Evolutionary conservation across 2,888 invertebrate genomes (phyloP).

Genomic region (Abscondita cerata): DNA sequence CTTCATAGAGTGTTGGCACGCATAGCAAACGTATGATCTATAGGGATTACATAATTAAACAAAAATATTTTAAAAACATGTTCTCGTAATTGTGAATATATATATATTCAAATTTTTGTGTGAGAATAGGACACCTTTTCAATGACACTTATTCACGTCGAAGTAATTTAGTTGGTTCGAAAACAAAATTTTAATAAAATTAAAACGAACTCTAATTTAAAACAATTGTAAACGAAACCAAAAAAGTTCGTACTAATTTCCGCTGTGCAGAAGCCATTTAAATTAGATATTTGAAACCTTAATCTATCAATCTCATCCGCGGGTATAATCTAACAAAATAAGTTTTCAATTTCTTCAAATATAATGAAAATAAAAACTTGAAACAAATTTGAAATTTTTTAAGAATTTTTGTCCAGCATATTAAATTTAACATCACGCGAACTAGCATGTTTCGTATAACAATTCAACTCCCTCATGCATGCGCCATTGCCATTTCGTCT

Average conservation of each 20-base stretch:
- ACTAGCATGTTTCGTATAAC: slow-evolving; percentile 28
- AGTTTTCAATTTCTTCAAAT: not conserved
- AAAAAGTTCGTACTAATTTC: not conserved
- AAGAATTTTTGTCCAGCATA: slow-evolving; percentile 10
- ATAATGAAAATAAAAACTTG: no score
- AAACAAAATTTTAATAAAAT: no score
- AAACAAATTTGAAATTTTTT: no score
- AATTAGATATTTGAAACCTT: not conserved
- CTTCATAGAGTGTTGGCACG: slow-evolving; percentile 22
- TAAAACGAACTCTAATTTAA: not conserved
- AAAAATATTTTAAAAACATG: slow-evolving; percentile 1
- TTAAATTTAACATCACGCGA: slow-evolving; percentile 29
- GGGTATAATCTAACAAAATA: not conserved
- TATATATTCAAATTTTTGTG: no score
- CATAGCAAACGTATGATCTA: slow-evolving; percentile 7
- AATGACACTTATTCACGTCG: not conserved
- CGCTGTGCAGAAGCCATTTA: not conserved
- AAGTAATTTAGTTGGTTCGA: no score
- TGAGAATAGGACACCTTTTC: not conserved
- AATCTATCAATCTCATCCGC: not conserved
- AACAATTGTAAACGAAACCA: slow-evolving; percentile 4
- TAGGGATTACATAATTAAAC: not conserved
- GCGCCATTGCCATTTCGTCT: slow-evolving; percentile 24
- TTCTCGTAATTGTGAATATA: no score
- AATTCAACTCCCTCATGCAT: slow-evolving; percentile 30